Percentiles rank a stretch among this genome's conserved stretches.
Evolutionary conservation across 2,888 invertebrate species (phyloP).

Genomic region (Hymenopus coronatus): DNA sequence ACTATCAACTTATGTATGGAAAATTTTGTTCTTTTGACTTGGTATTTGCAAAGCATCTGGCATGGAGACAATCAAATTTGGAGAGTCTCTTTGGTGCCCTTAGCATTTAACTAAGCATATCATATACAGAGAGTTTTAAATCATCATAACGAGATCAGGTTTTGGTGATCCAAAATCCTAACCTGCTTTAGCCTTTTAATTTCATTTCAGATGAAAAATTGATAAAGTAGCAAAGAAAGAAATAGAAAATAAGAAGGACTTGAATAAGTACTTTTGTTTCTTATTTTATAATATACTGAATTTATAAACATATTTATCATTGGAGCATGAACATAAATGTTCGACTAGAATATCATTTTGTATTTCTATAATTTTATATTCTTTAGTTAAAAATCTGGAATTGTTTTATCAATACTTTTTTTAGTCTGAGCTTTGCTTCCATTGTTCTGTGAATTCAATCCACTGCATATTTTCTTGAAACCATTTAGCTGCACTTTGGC

Average conservation of each 20-base stretch:
- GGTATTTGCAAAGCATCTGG: neutral
- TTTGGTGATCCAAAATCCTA: neutral
- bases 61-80: neutral
- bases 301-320: neutral
- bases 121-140: neutral
- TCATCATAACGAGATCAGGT: neutral
- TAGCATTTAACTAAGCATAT: neutral
- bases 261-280: neutral
- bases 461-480: neutral
- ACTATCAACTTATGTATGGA: neutral
- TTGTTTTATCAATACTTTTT: neutral
- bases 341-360: neutral
- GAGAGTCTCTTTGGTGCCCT: neutral
- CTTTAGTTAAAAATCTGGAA: neutral
- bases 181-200: neutral
- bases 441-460: neutral
- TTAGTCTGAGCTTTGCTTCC: neutral
- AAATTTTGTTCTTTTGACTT: neutral
- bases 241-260: neutral
- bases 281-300: neutral
- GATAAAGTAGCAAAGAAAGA: neutral
- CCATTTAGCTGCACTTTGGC: neutral
- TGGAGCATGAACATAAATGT: neutral
- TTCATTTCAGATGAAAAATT: neutral
- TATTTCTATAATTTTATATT: neutral